These are phyloP conservation scores for Aplysia californica DNA, from an alignment of 1,140 invertebrate genomes.

Conservation along the genomic window DNA sequence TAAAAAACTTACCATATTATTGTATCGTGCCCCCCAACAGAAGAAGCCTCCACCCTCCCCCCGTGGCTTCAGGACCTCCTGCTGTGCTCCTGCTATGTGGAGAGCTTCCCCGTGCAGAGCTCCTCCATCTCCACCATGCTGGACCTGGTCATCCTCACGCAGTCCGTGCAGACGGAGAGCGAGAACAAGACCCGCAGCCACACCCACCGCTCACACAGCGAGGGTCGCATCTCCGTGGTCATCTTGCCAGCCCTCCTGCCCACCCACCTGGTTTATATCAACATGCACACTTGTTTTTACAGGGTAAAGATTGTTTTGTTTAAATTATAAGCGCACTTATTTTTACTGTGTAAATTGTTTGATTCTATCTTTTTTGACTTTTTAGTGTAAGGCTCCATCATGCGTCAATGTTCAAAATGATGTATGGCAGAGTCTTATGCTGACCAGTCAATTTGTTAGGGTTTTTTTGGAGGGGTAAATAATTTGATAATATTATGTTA, in stretches of 20 bases:
- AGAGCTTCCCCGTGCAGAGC: constrained; percentile 74
- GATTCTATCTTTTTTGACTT: no score
- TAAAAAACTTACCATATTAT: no score
- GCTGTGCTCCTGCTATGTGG: constrained; percentile 77
- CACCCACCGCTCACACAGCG: constrained; percentile 36
- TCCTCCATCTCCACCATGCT: constrained; percentile 80
- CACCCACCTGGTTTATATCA: constrained; percentile 75
- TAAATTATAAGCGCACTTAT: no score
- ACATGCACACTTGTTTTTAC: constrained; percentile 76
- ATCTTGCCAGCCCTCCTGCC: constrained; percentile 77
- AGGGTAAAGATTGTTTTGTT: no score
- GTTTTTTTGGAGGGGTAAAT: no score
- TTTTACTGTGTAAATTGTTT: no score
- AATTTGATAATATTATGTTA: no score
- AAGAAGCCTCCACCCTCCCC: constrained; percentile 70
- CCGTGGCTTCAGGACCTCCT: constrained; percentile 81
- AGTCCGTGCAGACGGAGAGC: constrained; percentile 59
- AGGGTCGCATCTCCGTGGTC: constrained; percentile 75
- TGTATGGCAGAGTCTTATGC: no score
- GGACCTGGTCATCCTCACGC: constrained; percentile 76
- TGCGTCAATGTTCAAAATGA: no score
- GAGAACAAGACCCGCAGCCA: constrained; percentile 33
- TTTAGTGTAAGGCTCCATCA: no score
- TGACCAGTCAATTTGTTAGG: no score
- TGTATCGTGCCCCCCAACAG: constrained; percentile 19